phyloP scores from a whole-genome alignment of 2,888 invertebrate species.

The Loripinus fragilis region DNA sequence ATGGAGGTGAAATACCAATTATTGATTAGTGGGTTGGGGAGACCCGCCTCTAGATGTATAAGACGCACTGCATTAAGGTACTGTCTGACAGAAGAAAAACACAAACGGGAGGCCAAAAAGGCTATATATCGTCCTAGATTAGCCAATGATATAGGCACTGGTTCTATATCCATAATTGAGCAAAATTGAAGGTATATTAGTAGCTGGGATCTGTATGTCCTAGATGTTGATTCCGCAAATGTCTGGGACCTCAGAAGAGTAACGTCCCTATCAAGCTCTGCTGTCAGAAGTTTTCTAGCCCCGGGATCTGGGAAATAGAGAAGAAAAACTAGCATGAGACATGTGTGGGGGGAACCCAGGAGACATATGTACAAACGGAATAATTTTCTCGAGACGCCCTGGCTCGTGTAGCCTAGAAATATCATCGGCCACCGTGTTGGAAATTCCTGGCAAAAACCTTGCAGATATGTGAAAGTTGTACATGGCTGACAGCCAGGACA shows the following conservation, averaged over 20 bases:
- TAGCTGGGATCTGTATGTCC: constrained; percentile 25
- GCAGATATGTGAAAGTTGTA: constrained; percentile 34
- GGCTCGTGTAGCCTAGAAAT: constrained; percentile 30
- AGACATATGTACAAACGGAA: not conserved
- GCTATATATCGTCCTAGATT: not conserved
- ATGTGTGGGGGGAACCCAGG: not conserved
- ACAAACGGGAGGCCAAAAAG: not conserved
- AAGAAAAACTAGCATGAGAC: not conserved
- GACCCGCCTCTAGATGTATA: not conserved
- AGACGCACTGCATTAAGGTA: not conserved
- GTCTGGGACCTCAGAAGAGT: not conserved
- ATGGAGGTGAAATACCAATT: not conserved
- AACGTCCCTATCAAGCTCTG: constrained; percentile 16
- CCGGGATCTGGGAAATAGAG: not conserved
- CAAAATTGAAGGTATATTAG: constrained; percentile 28
- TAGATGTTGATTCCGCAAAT: constrained; percentile 33
- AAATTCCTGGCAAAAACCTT: constrained; percentile 13
- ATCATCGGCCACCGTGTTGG: constrained; percentile 26
- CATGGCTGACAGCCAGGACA: constrained; percentile 36
- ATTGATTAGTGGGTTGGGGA: not conserved
- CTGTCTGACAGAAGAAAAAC: not conserved
- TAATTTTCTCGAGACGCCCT: not conserved
- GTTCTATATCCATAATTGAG: not conserved
- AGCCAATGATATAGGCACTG: not conserved
- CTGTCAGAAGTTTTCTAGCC: not conserved